Base-by-base conservation (phyloP, 2,888 invertebrate species). In the Luperina nickerlii region DNA sequence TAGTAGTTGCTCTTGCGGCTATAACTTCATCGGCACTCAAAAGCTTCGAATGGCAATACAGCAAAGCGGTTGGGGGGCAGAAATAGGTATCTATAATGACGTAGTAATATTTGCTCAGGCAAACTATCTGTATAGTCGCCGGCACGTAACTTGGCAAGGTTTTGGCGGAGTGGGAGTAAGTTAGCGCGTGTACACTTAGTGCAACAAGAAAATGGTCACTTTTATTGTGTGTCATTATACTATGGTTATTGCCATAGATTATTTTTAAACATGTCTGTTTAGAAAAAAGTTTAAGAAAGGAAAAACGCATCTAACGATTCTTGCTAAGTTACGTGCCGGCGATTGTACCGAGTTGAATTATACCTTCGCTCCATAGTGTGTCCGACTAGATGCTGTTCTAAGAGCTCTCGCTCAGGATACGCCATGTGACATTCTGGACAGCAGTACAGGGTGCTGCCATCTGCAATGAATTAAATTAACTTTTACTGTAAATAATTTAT, bases 341-440 rank as follows among this genome's bases (percentile, higher is more conserved):
- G n/a, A n/a, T n/a, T n/a, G n/a, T 60, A 15, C n/a, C 0, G 6
- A 60, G 60, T 60, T 60, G n/a, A 27, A 60, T 27, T 15, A 6
- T 89, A 96, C 97, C 98, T 97, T 87, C 98, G 97, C 91, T 99
- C 99, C 93, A 98, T 97, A 8, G 98, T 98, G 94, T 99, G 98
- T 18, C 98, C 98, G 32, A 98, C 97, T n/a, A 99, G 97, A 95
- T 99, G 98, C 91, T 99, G 98, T 90, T 99, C 98, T 78, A 99
- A 95, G 69, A 98, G 95, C 83, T 98, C 98, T 82, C 98, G 98
- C 93, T 99, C 98, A 6, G 98, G 98, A 93, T 98, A 98, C 62
- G 98, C 98, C 98, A 98, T 98, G 94, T 99, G 98, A 92, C 98
- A 98, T 93, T 98, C 98, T 0, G 98, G 98, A 93, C 98, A 98